phyloP scores from a whole-genome alignment of 1,140 invertebrate species.

The Megalonaias nervosa region DNA sequence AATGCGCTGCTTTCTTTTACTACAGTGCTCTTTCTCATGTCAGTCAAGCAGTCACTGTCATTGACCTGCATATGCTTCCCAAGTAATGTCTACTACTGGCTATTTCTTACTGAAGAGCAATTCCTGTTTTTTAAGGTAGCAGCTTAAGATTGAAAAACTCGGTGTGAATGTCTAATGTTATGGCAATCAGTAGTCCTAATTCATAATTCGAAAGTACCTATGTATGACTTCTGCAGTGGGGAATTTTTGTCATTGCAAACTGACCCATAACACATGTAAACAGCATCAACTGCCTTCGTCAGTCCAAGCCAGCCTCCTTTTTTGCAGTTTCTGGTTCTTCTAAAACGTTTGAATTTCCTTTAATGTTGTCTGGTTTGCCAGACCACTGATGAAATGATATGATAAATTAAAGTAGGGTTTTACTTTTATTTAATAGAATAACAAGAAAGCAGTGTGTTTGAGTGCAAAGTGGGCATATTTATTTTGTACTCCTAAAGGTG shows the following conservation, averaged over 20 bases:
- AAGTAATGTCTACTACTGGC: not conserved
- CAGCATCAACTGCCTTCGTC: constrained; percentile 10
- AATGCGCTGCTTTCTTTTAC: not conserved
- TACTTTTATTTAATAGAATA: constrained; percentile 19
- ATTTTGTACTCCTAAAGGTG: no score
- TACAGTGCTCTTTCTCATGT: not conserved
- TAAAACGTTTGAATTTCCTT: constrained; percentile 16
- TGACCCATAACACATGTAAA: constrained; percentile 10
- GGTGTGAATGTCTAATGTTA: no score
- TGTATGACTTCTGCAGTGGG: no score
- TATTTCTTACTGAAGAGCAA: not conserved
- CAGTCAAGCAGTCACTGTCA: not conserved
- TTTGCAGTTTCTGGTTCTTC: constrained; percentile 8
- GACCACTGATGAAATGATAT: constrained; percentile 13
- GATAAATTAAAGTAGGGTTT: constrained; percentile 8
- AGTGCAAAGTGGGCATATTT: no score
- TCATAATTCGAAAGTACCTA: no score
- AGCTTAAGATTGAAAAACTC: no score
- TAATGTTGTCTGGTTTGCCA: constrained; percentile 7
- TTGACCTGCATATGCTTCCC: not conserved
- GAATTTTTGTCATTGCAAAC: not conserved
- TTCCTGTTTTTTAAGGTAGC: no score
- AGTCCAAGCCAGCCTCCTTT: constrained; percentile 15
- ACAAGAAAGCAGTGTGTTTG: not conserved
- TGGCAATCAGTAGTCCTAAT: no score